Base-by-base conservation (phyloP, 2,888 invertebrate species). In the Leucozona laternaria region DNA sequence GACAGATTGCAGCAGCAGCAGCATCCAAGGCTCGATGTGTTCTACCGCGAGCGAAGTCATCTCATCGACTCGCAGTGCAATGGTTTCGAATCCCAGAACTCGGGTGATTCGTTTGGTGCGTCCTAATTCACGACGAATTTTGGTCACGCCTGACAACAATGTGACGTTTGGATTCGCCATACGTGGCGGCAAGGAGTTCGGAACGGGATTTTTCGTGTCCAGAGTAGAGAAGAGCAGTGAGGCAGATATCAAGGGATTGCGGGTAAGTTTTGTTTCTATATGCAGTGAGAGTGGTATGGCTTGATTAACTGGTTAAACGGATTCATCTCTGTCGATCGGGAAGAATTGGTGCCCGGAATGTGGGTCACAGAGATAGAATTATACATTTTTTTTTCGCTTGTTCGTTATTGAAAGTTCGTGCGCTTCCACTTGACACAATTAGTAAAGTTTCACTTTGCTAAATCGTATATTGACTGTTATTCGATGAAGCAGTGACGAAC, bases 201-300 rank as follows among this genome's bases (percentile, higher is more conserved):
- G 97, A 28, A 97, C 97, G 0, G 98, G 98, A 37, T 97, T 98
- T 93, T 98, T 97, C 93, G 96, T 98, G 80, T 97, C 98, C 25
- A 95, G 96, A 90, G 96, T 98, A 10, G 97, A 97, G 89, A 95
- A 96, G 40, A 96, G 96, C 77, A 97, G 97, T 1, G 97, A 97
- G 92, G 98, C 98, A 0, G 95, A 97, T 90, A 93, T 95, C 66
- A 97, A 97, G 92, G 98, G 98, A 88, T 93, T 98, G 68, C 95
- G 95, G 95, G 98, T 98, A 93, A 94, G 94, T 90, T 90, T 22
- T 50, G 58, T 53, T 11, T 64, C n/a, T 58, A 55, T 43, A 55
- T 43, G 70, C 31, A 17, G 53, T 55, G 76, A 77, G 82, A 72
- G 72, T 83, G 66, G 10, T 43, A 25, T 17, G 31, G 22, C 43